Evolutionary conservation across 2,113 vertebrate genomes (phyloP).

Genomic region (Laterallus jamaicensis): DNA sequence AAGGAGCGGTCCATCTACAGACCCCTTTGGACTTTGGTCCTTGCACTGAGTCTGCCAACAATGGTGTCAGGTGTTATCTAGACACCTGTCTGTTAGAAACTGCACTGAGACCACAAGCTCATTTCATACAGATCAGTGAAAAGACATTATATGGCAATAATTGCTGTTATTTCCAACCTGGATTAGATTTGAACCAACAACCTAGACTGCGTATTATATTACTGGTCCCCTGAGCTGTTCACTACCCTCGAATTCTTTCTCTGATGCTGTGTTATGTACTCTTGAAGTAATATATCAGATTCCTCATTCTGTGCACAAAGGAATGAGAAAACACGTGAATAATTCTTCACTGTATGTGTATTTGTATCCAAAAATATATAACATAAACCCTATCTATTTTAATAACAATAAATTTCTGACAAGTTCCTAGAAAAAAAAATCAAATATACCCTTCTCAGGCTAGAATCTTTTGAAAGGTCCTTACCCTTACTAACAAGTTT

Average conservation of each 20-base stretch:
- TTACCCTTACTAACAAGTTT: background rate
- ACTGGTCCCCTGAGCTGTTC: constrained; percentile 31
- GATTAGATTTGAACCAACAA: constrained; percentile 59
- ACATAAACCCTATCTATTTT: background rate
- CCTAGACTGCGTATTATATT: constrained; percentile 51
- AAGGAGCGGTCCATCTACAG: background rate
- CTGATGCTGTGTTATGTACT: background rate
- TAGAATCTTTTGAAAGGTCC: background rate
- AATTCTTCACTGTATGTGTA: background rate
- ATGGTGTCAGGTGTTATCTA: constrained; percentile 11
- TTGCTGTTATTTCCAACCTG: constrained; percentile 44
- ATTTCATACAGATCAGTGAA: constrained; percentile 55
- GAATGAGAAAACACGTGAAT: background rate
- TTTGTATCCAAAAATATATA: background rate
- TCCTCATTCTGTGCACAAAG: background rate
- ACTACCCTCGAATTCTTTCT: background rate
- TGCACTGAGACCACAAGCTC: constrained; percentile 32
- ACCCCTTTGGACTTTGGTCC: background rate
- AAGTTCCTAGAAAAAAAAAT: background rate
- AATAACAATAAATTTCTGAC: background rate
- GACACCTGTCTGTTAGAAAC: constrained; percentile 27
- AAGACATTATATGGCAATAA: constrained; percentile 52
- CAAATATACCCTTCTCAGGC: background rate
- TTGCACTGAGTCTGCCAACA: background rate
- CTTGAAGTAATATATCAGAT: constrained; percentile 11